Evolutionary conservation across 2,888 invertebrate species (phyloP), one percentile per base, ranked within the genome.

Genomic region (Antheraea assamensis): DNA sequence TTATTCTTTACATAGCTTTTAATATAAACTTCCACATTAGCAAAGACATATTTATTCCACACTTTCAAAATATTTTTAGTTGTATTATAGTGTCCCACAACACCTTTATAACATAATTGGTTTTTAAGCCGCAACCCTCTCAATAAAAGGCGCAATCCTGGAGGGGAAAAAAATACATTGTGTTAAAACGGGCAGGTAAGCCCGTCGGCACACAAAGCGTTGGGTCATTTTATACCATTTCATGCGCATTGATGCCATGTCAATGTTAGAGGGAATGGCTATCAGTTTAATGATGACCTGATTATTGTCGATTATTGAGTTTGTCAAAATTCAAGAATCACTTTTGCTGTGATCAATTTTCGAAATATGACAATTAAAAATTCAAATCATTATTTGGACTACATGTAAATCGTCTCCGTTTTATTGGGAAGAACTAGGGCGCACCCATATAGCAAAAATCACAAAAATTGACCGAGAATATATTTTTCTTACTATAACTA

Each of bases 31-130:
- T 61, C 15, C 7, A 31, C 17, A 71, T 30, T 30, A 30, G 21
- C 27, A 49, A 31, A 71, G 10, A 21, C 13, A 52, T 24, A 64
- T 24, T 27, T 30, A 64, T 19, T 64, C 61, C 13, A 31, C 10
- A 52, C 30, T 47, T 35, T 49, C 72, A 19, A 70, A 52, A 55
- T 35, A 73, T 27, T 55, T 55, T 52, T 35, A 70, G 70, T 58
- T 73, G 30, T 58, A 73, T 73, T 42, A 58, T 58, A 70, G 55
- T 70, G 58, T 58, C 73, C 74, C 74, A 77, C 21, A 83, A 83
- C 85, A 87, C 86, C 83, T 89, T 88, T 85, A 87, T 81, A 84
- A 82, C 82, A 84, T 89, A 90, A 90, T 91, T 90, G 89, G 87
- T 88, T 90, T 90, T 88, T 85, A 87, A 90, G 88, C 86, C 86